Conservation (phyloP, 2,113 vertebrate species). For the Chloroceryle aenea region DNA sequence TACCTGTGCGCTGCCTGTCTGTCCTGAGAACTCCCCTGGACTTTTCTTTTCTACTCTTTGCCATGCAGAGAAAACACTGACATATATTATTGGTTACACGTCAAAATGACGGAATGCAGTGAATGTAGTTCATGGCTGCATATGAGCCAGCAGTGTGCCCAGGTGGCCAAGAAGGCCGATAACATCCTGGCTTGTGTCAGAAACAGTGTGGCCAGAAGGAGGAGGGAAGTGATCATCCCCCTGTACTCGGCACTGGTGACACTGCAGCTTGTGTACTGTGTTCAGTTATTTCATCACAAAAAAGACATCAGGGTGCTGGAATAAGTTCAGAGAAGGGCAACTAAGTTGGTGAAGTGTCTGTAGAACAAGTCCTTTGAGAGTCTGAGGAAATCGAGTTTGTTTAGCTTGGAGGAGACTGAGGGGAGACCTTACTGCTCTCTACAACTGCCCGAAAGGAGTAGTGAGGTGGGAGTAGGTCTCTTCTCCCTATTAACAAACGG, state of each 20-base stretch:
- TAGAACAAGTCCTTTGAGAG: not conserved
- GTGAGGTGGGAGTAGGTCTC: not conserved
- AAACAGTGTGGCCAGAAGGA: not conserved
- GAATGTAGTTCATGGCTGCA: not conserved
- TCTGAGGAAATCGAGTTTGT: not conserved
- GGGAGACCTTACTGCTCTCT: not conserved
- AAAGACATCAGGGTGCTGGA: not conserved
- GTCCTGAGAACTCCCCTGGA: not conserved
- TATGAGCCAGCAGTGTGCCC: not conserved
- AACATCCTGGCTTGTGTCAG: not conserved
- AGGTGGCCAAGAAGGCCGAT: not conserved
- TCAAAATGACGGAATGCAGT: not conserved
- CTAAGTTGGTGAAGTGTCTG: not conserved
- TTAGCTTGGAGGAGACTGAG: not conserved
- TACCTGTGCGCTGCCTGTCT: not conserved
- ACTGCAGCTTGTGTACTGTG: not conserved
- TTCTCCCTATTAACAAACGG: not conserved
- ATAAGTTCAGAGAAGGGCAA: too few species aligned
- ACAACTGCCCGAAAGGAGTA: not conserved
- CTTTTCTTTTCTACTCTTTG: not conserved
- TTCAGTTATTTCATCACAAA: not conserved
- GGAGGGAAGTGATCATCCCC: not conserved
- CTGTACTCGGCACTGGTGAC: not conserved
- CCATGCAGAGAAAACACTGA: not conserved
- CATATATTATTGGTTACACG: fast-evolving